phyloP scores from a whole-genome alignment of 2,113 vertebrate species.

The Eulemur macaco region DNA sequence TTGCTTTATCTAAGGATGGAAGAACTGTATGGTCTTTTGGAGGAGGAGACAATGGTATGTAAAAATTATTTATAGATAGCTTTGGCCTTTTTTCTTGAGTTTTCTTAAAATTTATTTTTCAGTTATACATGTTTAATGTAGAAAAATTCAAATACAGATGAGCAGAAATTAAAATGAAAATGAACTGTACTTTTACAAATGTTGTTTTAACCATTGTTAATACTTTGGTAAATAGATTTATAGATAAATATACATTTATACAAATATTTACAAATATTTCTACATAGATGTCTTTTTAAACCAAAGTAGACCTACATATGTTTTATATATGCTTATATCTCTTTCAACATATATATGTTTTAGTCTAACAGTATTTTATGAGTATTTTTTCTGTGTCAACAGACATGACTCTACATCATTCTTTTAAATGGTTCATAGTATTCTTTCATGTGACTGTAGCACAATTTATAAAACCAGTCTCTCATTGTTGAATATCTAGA shows the following conservation, averaged over 20 bases:
- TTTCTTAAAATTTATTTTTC: background rate
- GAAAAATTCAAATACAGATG: constrained; percentile 33
- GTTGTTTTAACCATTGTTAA: constrained; percentile 36
- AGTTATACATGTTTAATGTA: background rate
- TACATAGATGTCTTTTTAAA: background rate
- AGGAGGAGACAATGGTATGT: constrained; percentile 91
- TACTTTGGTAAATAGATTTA: background rate
- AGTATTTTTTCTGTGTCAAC: background rate
- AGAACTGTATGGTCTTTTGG: constrained; percentile 92
- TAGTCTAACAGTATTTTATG: constrained; percentile 33
- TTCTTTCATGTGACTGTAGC: background rate
- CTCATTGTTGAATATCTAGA: background rate
- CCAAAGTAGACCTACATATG: background rate
- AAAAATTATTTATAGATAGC: background rate
- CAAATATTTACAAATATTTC: background rate
- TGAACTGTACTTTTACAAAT: background rate
- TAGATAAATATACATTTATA: background rate
- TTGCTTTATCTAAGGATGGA: constrained; percentile 91
- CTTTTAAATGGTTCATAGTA: background rate
- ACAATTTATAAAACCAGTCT: constrained; percentile 40
- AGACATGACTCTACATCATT: background rate
- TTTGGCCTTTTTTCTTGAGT: background rate
- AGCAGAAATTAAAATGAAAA: constrained; percentile 18
- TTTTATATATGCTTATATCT: background rate
- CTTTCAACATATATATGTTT: background rate